Evolutionary conservation across 2,888 invertebrate genomes (phyloP).

Genomic region (Oscheius onirici): DNA sequence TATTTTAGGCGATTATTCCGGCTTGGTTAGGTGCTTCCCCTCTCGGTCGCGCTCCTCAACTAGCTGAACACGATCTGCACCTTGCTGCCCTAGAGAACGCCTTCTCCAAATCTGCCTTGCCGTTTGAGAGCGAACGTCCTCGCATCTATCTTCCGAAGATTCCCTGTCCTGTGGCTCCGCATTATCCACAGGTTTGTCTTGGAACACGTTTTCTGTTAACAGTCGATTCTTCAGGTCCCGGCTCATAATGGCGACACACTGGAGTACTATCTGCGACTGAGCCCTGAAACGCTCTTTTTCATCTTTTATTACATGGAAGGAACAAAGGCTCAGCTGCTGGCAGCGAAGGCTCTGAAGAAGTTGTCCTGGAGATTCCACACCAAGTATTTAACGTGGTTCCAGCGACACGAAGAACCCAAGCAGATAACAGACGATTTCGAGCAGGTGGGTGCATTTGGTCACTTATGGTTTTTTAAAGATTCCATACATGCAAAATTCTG

Average conservation of each 20-base stretch:
- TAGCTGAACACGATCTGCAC: conserved; percentile 70
- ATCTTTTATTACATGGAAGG: conserved; percentile 99
- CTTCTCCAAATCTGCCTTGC: conserved; percentile 93
- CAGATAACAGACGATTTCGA: conserved; percentile 99
- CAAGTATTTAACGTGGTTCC: conserved; percentile 99
- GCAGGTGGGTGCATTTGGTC: too few species aligned
- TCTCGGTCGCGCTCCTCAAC: conserved; percentile 88
- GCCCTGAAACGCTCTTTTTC: conserved; percentile 98
- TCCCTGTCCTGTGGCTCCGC: conserved; percentile 55
- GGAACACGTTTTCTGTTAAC: too few species aligned
- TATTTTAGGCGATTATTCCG: conserved; percentile 67
- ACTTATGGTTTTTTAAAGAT: too few species aligned
- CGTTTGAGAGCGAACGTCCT: conserved; percentile 92
- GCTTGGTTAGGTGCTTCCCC: conserved; percentile 85
- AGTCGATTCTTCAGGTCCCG: conserved; percentile 81
- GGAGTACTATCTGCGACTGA: conserved; percentile 96
- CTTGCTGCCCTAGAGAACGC: conserved; percentile 79
- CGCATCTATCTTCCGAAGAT: conserved; percentile 73
- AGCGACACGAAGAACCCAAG: conserved; percentile 98
- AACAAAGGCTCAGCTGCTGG: conserved; percentile 98
- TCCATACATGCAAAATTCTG: too few species aligned
- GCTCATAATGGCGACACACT: conserved; percentile 93
- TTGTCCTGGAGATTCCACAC: conserved; percentile 99
- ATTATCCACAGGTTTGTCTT: conserved; percentile 75
- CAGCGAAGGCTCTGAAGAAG: conserved; percentile 98